Base-by-base conservation (phyloP, 1,140 invertebrate species). In the Eufriesea mexicana region DNA sequence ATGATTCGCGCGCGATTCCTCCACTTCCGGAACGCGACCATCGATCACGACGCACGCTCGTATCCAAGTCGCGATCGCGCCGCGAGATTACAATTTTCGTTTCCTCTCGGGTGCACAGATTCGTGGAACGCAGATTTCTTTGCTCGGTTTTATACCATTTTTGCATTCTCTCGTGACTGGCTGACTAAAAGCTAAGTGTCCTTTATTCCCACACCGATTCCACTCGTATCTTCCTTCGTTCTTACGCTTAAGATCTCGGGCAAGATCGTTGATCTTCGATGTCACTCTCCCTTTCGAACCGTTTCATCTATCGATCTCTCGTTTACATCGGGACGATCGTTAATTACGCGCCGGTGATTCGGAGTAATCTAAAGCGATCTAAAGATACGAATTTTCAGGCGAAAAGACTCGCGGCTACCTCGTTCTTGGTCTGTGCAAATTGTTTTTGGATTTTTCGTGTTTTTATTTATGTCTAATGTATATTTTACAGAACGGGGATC, bases 61-160 rank as follows among this genome's bases (percentile, higher is more conserved):
- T 82, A n/a, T n/a, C n/a, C n/a, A n/a, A n/a, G n/a, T n/a, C n/a
- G n/a, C 61, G 28, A 76, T 85, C 76, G 62, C 73, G 47, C 45
- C 45, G 68, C 61, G 23, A 42, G 16, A 35, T 75, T 74, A 35
- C 35, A 35, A 35, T 35, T 35, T 35, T 35, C 4, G 1, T 35
- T 35, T 35, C 35, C 35, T 35, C 35, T 35, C 35, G 35, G n/a
- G n/a, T n/a, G n/a, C n/a, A n/a, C n/a, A n/a, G n/a, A n/a, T n/a
- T n/a, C n/a, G n/a, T n/a, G n/a, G 2, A 70, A 62, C 79, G 49
- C 57, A 75, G 49, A n/a, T 28, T n/a, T 55, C 9, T 35, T 64
- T 20, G 2, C 23, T n/a, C 45, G 6, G 45, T 12, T 23, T 61
- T 0, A 14, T 45, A n/a, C n/a, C 10, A 14, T 16, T 66, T 23